These are phyloP conservation scores for Athalia circularis DNA, from an alignment of 2,888 invertebrate species.

Conservation along the genomic window DNA sequence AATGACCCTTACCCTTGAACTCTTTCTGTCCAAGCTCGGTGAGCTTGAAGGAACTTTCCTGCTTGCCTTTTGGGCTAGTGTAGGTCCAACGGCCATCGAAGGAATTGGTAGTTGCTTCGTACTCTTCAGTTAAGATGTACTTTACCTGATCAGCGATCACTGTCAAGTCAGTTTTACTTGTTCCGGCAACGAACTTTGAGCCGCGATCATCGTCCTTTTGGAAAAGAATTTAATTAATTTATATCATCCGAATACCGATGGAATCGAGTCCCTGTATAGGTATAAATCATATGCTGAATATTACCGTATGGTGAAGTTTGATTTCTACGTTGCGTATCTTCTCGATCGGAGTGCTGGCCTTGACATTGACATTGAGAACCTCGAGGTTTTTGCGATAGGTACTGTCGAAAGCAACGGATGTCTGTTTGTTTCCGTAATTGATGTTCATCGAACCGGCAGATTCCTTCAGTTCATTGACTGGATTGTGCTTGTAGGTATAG, in stretches of 20 bases:
- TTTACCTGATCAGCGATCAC: slow-evolving; percentile 78
- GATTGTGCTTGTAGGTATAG: slow-evolving; percentile 73
- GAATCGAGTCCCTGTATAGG: too few relatives aligned
- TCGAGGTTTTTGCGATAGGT: slow-evolving; percentile 58
- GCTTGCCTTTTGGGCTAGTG: slow-evolving; percentile 75
- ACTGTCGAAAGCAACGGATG: slow-evolving; percentile 54
- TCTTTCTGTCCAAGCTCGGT: slow-evolving; percentile 77
- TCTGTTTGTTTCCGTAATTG: slow-evolving; percentile 61
- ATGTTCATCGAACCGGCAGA: slow-evolving; percentile 53
- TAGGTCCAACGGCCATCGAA: slow-evolving; percentile 77
- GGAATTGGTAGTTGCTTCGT: slow-evolving; percentile 77
- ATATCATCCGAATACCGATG: too few relatives aligned
- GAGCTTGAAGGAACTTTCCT: slow-evolving; percentile 73
- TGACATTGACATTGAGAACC: slow-evolving; percentile 58
- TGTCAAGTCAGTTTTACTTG: slow-evolving; percentile 70
- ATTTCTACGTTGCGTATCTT: slow-evolving; percentile 64
- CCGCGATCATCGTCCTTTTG: neutral
- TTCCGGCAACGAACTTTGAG: neutral
- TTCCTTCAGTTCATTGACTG: slow-evolving; percentile 67
- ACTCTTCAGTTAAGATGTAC: slow-evolving; percentile 77
- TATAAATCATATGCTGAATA: too few relatives aligned
- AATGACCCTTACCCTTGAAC: slow-evolving; percentile 75
- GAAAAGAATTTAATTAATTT: too few relatives aligned
- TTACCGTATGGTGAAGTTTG: slow-evolving; percentile 67
- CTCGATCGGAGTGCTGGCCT: slow-evolving; percentile 64